Conservation (phyloP, 2,797 vertebrate species). For the Sciurus carolinensis region DNA sequence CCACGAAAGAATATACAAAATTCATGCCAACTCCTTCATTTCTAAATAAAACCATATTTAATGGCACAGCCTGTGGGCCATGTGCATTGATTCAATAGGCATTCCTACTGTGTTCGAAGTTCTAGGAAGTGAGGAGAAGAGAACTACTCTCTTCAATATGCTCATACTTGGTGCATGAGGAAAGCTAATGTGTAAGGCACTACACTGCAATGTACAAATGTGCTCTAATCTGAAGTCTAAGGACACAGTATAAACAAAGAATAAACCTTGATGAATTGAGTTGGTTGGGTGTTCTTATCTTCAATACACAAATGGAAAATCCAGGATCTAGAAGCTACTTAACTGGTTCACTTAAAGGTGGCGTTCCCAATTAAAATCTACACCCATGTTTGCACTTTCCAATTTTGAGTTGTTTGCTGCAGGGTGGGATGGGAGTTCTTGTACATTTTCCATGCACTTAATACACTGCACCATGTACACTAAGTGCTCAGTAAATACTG, state of each 20-base stretch:
- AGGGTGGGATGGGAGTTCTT: no score
- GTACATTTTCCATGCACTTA: not conserved
- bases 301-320: not conserved
- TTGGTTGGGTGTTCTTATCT: not conserved
- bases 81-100: not conserved
- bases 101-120: not conserved
- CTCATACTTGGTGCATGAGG: not conserved
- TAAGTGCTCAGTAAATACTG: not conserved
- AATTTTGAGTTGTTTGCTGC: not conserved
- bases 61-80: not conserved
- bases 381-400: not conserved
- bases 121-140: not conserved
- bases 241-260: conserved; percentile 2
- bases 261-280: not conserved
- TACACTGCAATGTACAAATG: not conserved
- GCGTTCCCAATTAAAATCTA: not conserved
- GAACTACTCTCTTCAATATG: not conserved
- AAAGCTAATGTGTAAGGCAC: not conserved
- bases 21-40: conserved; percentile 1
- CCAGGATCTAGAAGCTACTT: not conserved
- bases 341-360: not conserved
- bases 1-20: conserved; percentile 64
- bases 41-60: conserved; percentile 61
- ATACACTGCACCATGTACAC: not conserved
- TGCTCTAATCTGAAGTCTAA: not conserved